Percentiles rank a stretch among this genome's conserved stretches.
These are phyloP conservation scores for Pollenia amentaria DNA, from an alignment of 2,888 invertebrate genomes.

Conservation along the genomic window DNA sequence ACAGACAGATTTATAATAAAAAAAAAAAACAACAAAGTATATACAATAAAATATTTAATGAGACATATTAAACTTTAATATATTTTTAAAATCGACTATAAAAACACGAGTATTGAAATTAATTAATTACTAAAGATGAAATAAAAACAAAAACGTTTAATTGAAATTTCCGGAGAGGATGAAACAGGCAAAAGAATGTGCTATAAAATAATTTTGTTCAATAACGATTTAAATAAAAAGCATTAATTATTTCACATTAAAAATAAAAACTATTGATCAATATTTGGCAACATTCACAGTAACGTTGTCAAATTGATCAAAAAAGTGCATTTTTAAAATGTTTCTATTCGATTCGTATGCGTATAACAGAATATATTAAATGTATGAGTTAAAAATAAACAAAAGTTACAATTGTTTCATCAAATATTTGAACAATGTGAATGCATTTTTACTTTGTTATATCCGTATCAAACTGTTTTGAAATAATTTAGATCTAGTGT, in stretches of 20 bases:
- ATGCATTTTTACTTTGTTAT: too few relatives aligned
- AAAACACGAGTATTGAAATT: conserved; percentile 30
- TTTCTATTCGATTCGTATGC: too few relatives aligned
- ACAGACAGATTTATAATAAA: conserved; percentile 10
- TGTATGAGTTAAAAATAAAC: too few relatives aligned
- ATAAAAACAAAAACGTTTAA: conserved; percentile 23
- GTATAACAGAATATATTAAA: too few relatives aligned
- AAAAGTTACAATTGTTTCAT: too few relatives aligned
- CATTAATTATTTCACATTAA: background rate
- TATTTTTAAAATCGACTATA: conserved; percentile 16
- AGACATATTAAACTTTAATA: conserved; percentile 44
- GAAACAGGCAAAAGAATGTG: background rate
- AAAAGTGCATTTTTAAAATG: too few relatives aligned
- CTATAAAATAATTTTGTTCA: background rate
- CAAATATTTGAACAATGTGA: too few relatives aligned
- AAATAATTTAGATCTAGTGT: background rate
- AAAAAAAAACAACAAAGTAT: conserved; percentile 29
- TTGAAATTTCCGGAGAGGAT: background rate
- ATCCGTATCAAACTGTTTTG: too few relatives aligned
- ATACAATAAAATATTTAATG: conserved; percentile 51
- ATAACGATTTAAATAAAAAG: background rate
- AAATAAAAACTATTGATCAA: too few relatives aligned
- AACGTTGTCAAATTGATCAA: too few relatives aligned
- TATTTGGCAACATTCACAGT: too few relatives aligned
- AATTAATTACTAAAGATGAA: conserved; percentile 48